A percentile compares a stretch with the other conserved stretches of the same genome.
Conservation (phyloP, 2,888 invertebrate genomes). For the Quadroppia sp. region DNA sequence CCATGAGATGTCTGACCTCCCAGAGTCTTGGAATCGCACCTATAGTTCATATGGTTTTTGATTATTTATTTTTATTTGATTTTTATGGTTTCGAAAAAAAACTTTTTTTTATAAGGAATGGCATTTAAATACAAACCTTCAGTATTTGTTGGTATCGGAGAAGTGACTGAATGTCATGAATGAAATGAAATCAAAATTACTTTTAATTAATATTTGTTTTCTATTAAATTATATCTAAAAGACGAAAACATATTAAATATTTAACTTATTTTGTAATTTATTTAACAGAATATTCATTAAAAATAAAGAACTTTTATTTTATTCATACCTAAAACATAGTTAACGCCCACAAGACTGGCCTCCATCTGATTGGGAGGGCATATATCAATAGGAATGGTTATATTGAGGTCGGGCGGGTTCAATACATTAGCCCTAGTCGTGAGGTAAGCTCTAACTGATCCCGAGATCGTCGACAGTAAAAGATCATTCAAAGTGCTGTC, state of each 20-base stretch:
- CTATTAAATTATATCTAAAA: background rate
- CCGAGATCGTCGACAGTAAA: constrained; percentile 57
- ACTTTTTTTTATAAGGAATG: no score
- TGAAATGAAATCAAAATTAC: background rate
- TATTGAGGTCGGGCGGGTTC: constrained; percentile 42
- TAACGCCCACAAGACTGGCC: constrained; percentile 39
- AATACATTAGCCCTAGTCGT: constrained; percentile 35
- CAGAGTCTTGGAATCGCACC: constrained; percentile 60
- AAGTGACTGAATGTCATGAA: constrained; percentile 37
- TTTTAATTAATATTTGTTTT: background rate
- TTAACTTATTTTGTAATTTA: background rate
- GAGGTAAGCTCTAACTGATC: constrained; percentile 48
- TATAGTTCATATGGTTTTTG: background rate
- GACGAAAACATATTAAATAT: background rate
- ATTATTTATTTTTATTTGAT: background rate
- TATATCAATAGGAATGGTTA: constrained; percentile 44
- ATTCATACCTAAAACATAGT: constrained; percentile 43
- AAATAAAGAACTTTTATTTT: constrained; percentile 52
- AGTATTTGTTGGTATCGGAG: constrained; percentile 56
- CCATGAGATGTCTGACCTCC: constrained; percentile 58
- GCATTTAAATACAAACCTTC: constrained; percentile 56
- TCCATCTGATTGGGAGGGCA: constrained; percentile 38
- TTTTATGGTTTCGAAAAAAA: no score
- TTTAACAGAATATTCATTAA: background rate
- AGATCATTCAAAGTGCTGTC: constrained; percentile 55